Conservation (phyloP, 2,888 invertebrate species). For the Drosophila mulleri region DNA sequence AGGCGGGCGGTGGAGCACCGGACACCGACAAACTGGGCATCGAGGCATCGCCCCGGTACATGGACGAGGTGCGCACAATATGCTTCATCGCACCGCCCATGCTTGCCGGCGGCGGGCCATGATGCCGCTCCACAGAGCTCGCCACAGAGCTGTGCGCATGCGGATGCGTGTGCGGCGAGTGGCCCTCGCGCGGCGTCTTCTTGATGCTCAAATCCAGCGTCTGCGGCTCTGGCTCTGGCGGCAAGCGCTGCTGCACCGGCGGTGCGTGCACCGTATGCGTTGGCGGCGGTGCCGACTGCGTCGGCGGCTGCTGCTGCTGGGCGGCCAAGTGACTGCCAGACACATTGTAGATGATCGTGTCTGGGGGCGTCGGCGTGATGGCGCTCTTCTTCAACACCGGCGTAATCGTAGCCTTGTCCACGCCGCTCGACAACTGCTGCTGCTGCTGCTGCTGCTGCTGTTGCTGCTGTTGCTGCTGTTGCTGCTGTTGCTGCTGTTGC, state of each 20-base stretch:
- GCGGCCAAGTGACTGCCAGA: constrained; percentile 55
- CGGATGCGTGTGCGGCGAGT: constrained; percentile 74
- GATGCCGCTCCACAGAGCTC: constrained; percentile 44
- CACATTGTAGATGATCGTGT: constrained; percentile 83
- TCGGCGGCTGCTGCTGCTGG: constrained; percentile 78
- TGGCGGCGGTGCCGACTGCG: constrained; percentile 25
- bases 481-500: constrained; percentile 22
- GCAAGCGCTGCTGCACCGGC: constrained; percentile 85
- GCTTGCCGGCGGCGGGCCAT: constrained; percentile 46
- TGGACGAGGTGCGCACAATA: constrained; percentile 76
- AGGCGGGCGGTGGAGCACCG: constrained; percentile 74
- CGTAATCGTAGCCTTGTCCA: constrained; percentile 89
- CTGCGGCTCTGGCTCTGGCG: constrained; percentile 87
- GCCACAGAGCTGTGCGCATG: constrained; percentile 30
- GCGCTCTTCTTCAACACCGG: constrained; percentile 85
- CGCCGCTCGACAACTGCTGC: constrained; percentile 58
- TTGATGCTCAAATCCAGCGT: constrained; percentile 92
- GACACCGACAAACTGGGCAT: constrained; percentile 51
- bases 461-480: constrained; percentile 13
- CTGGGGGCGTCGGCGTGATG: constrained; percentile 60
- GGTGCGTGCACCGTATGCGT: constrained; percentile 75
- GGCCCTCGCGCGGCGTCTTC: constrained; percentile 87
- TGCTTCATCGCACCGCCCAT: constrained; percentile 71
- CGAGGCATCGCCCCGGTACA: constrained; percentile 74
- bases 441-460: constrained; percentile 25